Conservation (phyloP, 2,888 invertebrate species). For the Aleiodes alternator region DNA sequence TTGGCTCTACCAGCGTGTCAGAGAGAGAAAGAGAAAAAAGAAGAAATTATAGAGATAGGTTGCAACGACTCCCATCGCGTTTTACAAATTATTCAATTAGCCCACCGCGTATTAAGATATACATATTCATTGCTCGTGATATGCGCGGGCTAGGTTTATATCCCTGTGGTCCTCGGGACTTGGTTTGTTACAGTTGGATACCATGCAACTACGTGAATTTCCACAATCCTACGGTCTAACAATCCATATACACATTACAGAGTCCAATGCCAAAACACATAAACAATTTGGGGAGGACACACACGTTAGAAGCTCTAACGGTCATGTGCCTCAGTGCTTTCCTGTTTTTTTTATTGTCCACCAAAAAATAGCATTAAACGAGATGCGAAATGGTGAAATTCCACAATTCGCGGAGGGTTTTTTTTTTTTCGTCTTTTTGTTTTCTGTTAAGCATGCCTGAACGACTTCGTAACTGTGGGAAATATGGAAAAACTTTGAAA, state of each 20-base stretch:
- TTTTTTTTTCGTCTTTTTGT: constrained; percentile 50
- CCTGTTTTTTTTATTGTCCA: constrained; percentile 45
- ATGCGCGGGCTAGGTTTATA: constrained; percentile 52
- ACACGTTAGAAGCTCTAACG: constrained; percentile 72
- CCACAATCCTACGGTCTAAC: constrained; percentile 2
- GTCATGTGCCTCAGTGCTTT: constrained; percentile 52
- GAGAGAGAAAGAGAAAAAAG: constrained; percentile 19
- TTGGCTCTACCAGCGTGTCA: not conserved
- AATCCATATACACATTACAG: constrained; percentile 54
- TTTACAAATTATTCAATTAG: constrained; percentile 76
- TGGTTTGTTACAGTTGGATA: constrained; percentile 20
- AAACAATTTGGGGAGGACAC: constrained; percentile 70
- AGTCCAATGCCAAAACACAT: constrained; percentile 63
- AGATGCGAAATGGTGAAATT: constrained; percentile 57
- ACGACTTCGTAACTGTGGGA: constrained; percentile 14
- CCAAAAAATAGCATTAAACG: constrained; percentile 47
- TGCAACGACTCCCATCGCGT: constrained; percentile 65
- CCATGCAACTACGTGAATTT: constrained; percentile 1
- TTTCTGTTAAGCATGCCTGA: constrained; percentile 10
- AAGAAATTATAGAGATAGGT: constrained; percentile 47
- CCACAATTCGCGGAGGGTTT: constrained; percentile 52
- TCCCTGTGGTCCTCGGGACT: constrained; percentile 39
- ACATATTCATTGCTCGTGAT: constrained; percentile 74
- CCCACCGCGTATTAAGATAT: constrained; percentile 75
- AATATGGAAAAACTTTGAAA: constrained; percentile 27